Percentiles rank a stretch among this genome's conserved stretches.
phyloP scores from a whole-genome alignment of 2,888 invertebrate genomes.

The Phoronis australis region DNA sequence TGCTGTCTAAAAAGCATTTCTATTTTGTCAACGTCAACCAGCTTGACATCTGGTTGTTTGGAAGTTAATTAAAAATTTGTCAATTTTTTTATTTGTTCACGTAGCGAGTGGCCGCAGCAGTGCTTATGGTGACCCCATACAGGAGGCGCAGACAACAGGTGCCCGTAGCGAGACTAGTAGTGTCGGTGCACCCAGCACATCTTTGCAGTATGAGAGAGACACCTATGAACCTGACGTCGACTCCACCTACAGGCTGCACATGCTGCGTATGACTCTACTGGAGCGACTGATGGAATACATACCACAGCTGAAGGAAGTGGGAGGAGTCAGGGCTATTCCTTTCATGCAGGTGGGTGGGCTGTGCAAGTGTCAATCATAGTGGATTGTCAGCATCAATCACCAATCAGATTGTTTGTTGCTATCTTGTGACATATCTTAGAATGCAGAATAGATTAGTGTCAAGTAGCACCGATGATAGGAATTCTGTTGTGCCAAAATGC shows the following conservation, averaged over 20 bases:
- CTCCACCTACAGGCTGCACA: constrained; percentile 34
- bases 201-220: constrained; percentile 30
- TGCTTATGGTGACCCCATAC: constrained; percentile 73
- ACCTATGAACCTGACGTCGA: constrained; percentile 30
- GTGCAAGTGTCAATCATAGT: neutral
- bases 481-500: too few relatives aligned
- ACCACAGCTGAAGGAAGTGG: constrained; percentile 68
- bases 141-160: constrained; percentile 55
- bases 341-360: constrained; percentile 72
- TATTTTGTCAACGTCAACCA: too few relatives aligned
- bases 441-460: too few relatives aligned
- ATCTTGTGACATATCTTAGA: too few relatives aligned
- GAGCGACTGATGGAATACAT: constrained; percentile 64
- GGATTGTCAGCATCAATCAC: too few relatives aligned
- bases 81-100: too few relatives aligned
- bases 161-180: constrained; percentile 61
- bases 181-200: constrained; percentile 54
- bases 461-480: too few relatives aligned
- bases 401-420: too few relatives aligned
- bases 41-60: neutral
- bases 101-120: constrained; percentile 87
- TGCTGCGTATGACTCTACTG: constrained; percentile 54
- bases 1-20: too few relatives aligned
- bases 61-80: too few relatives aligned
- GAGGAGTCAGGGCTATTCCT: constrained; percentile 82